Conservation (phyloP, 2,888 invertebrate genomes). For the Molanna angustata region DNA sequence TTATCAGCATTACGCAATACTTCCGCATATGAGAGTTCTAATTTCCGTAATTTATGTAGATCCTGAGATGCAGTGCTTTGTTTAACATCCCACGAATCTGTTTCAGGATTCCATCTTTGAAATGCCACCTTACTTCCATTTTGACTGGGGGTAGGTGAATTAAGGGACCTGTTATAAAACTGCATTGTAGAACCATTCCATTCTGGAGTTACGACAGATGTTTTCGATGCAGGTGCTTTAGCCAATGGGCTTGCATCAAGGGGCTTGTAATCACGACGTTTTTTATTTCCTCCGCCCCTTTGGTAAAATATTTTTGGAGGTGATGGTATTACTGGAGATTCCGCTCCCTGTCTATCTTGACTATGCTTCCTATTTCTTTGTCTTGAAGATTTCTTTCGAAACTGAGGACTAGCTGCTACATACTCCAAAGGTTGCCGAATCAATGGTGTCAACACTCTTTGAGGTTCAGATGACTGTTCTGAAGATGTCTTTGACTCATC, state of each 20-base stretch:
- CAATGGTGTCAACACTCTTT: slow-evolving; percentile 60
- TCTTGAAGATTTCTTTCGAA: slow-evolving; percentile 64
- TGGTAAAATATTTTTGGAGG: slow-evolving; percentile 63
- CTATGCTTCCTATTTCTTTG: slow-evolving; percentile 65
- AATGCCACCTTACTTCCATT: slow-evolving; percentile 50
- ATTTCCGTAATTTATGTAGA: slow-evolving; percentile 73
- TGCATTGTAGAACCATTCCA: slow-evolving; percentile 74
- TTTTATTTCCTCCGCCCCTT: slow-evolving; percentile 55
- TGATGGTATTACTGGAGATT: slow-evolving; percentile 66
- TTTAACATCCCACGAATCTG: slow-evolving; percentile 51
- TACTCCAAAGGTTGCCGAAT: slow-evolving; percentile 75
- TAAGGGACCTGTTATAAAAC: slow-evolving; percentile 59
- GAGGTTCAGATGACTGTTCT: slow-evolving; percentile 33
- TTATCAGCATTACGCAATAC: slow-evolving; percentile 71
- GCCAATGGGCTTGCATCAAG: slow-evolving; percentile 55
- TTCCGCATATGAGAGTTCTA: slow-evolving; percentile 84
- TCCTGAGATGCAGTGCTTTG: slow-evolving; percentile 78
- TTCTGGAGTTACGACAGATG: slow-evolving; percentile 41
- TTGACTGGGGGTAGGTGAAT: slow-evolving; percentile 59
- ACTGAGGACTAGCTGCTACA: slow-evolving; percentile 62
- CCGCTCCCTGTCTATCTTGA: slow-evolving; percentile 62
- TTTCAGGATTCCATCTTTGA: slow-evolving; percentile 52
- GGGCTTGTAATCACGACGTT: slow-evolving; percentile 56
- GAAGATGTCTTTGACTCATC: slow-evolving; percentile 11
- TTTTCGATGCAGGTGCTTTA: slow-evolving; percentile 33